A percentile compares a stretch with the other conserved stretches of the same genome.
Evolutionary conservation across 2,888 invertebrate species (phyloP).

Genomic region (Eupithecia exiguata): DNA sequence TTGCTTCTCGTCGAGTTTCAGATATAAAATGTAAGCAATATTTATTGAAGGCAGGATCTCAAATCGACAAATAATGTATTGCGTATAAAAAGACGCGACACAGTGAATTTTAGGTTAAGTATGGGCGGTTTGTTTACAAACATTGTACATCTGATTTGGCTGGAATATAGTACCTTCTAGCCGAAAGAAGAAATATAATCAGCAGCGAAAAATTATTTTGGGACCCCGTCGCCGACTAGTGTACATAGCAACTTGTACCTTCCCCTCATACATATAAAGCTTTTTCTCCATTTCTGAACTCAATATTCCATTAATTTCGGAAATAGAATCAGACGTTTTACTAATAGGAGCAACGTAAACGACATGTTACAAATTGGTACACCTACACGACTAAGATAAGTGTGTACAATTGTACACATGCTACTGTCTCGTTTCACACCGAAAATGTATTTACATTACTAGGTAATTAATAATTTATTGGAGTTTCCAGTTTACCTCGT

Average conservation of each 20-base stretch:
- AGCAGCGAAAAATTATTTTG: neutral
- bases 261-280: neutral
- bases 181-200: neutral
- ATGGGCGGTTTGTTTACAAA: too few relatives aligned
- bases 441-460: neutral
- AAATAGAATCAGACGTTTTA: neutral
- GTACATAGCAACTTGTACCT: neutral
- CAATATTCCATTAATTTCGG: neutral
- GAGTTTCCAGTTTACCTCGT: too few relatives aligned
- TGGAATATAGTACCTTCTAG: neutral
- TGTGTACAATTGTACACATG: conserved; percentile 2
- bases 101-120: too few relatives aligned
- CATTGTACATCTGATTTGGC: too few relatives aligned
- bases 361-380: conserved; percentile 7
- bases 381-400: neutral
- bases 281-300: neutral
- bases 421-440: neutral
- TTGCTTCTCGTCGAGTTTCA: too few relatives aligned
- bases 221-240: neutral
- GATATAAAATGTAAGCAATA: too few relatives aligned
- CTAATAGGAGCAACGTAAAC: conserved; percentile 1
- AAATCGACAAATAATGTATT: too few relatives aligned
- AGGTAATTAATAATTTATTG: neutral
- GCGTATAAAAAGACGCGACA: too few relatives aligned
- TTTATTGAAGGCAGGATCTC: too few relatives aligned